Base-by-base conservation (phyloP, 2,113 vertebrate genomes). In the Alethe diademata region DNA sequence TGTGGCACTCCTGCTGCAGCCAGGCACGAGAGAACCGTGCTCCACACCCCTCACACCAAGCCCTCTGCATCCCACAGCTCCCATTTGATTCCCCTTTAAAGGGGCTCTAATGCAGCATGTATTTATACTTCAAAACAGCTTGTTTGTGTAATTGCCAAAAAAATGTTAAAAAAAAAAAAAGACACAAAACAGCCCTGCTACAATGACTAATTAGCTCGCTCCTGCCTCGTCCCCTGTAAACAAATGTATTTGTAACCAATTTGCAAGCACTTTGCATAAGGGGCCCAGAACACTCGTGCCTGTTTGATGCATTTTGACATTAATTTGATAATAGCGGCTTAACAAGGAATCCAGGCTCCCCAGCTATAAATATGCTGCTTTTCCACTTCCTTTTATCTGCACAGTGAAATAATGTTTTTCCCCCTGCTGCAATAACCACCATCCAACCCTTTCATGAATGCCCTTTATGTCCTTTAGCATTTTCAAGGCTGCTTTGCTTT, bases 241-340 rank as follows among this genome's bases (percentile, higher is more conserved):
- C 96, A 97, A 96, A 97, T 94, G 95, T 91, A 96, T 97, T 95
- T 95, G 95, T 94, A 95, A 94, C 92, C 78, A 93, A 95, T 95
- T 94, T 94, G 93, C 96, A 97, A 92, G 95, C 96, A 96, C 96
- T 96, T 95, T 95, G 85, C 92, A 94, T 93, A 91, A 85, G 92
- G 93, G 94, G 94, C 95, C 93, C 88, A 72, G 78, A 96, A 93
- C 95, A 95, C 95, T 96, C 96, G 19, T 96, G 94, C 94, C 95
- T 93, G 91, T 97, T 97, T 97, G 97, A 97, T 97, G 97, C 95
- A 93, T 96, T 97, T 94, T 93, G 90, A 96, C 95, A 97, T 97
- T 96, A 96, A 97, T 97, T 97, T 97, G 95, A 97, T 91, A 94
- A 97, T 84, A 86, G 96, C 71, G 1, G 92, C 95, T 97, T 96